Conservation (phyloP, 2,888 invertebrate species). For the Eilema sororculum region DNA sequence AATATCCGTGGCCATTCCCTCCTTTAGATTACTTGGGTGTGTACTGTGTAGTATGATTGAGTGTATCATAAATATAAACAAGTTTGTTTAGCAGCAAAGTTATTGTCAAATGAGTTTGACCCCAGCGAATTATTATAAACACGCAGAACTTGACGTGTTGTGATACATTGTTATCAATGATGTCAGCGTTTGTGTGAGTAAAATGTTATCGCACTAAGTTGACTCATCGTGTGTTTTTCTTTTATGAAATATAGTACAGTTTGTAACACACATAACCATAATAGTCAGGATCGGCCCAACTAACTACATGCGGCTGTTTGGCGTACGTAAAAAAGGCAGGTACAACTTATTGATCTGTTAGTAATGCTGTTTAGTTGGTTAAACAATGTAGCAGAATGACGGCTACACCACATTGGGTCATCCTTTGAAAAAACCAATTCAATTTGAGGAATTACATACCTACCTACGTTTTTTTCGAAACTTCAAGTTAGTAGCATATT, state of each 20-base stretch:
- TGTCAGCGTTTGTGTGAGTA: conserved; percentile 49
- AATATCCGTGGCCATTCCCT: too few species aligned
- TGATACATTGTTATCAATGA: conserved; percentile 51
- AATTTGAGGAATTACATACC: too few species aligned
- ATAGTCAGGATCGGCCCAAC: background rate
- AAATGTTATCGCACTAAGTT: conserved; percentile 38
- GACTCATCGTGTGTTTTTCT: conserved; percentile 35
- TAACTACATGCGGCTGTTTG: background rate
- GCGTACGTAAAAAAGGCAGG: background rate
- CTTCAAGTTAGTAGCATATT: conserved; percentile 16
- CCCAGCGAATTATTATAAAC: conserved; percentile 44
- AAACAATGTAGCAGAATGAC: too few species aligned
- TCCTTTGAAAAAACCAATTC: too few species aligned
- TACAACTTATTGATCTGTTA: too few species aligned
- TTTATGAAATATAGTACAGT: conserved; percentile 10
- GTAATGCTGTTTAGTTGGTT: too few species aligned
- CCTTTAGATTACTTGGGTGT: background rate
- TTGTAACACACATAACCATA: background rate
- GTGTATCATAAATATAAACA: conserved; percentile 38
- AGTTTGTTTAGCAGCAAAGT: conserved; percentile 48
- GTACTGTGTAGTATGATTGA: too few species aligned
- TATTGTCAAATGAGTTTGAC: conserved; percentile 56
- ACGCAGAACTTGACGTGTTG: conserved; percentile 38
- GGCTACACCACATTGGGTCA: too few species aligned
- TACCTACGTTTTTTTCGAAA: too few species aligned